Evolutionary conservation across 2,797 vertebrate species (phyloP).

Genomic region (Esox lucius): DNA sequence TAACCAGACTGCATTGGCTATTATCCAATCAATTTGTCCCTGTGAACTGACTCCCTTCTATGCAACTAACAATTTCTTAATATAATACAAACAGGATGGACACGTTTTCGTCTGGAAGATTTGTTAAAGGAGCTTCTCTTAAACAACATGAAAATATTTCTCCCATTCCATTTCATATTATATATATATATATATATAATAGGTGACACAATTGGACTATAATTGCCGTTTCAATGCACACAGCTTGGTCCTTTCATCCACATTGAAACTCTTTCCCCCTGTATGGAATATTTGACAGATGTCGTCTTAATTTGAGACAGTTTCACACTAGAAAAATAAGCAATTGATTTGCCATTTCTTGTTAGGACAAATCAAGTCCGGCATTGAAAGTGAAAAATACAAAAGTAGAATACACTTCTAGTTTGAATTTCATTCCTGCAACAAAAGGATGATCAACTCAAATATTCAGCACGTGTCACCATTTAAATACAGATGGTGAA

Average conservation of each 20-base stretch:
- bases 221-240: neutral
- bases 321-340: too few species aligned
- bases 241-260: neutral
- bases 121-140: conserved; percentile 26
- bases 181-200: neutral
- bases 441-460: neutral
- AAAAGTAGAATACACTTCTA: too few species aligned
- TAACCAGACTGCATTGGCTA: conserved; percentile 34
- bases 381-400: too few species aligned
- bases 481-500: too few species aligned
- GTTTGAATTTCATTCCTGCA: too few species aligned
- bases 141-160: conserved; percentile 14
- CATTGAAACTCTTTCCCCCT: conserved; percentile 14
- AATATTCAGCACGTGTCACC: too few species aligned
- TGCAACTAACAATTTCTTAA: conserved; percentile 29
- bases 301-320: neutral
- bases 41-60: conserved; percentile 31
- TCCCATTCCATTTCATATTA: neutral
- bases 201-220: conserved; percentile 3
- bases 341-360: too few species aligned
- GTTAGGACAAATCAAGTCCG: too few species aligned
- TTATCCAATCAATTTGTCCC: conserved; percentile 31
- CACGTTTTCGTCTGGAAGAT: conserved; percentile 21
- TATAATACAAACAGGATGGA: conserved; percentile 38
- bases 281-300: conserved; percentile 10